Evolutionary conservation across 1,140 invertebrate species (phyloP), one percentile per base, ranked within the genome.

Genomic region (Lepidurus couesii): DNA sequence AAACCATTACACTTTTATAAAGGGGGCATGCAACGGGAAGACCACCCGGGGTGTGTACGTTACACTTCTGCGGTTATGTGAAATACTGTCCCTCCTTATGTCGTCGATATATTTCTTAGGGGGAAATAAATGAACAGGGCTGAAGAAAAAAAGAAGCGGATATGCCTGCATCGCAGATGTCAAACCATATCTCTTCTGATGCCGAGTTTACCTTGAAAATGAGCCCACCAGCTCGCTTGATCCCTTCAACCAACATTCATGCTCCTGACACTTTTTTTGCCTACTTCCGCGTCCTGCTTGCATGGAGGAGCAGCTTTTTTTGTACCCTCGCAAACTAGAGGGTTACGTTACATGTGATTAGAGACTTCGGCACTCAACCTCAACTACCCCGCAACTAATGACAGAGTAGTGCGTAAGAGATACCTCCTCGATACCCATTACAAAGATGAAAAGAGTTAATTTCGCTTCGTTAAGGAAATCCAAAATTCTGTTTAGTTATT

Each of bases 281-380:
- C 34, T 34, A 34, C 34, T 34, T 34, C 34, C 34, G 34, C 34
- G 34, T 34, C 34, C 34, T 34, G 34, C 34, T 34, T 34, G 34
- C 34, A 4, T 34, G 26, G 26, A 34, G 2, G 34, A 65, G 53
- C 53, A 13, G 53, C 53, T 65, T 65, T 34, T 34, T 34, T 34
- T 34, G 24, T 34, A 34, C 34, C 34, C 53, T 16, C 53, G 21
- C 16, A n/a, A n/a, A 13, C 13, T 13, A 65, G 53, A 21, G 53
- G 53, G 53, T 65, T 65, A 65, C 53, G n/a, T 65, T 65, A 65
- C 53, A 21, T 65, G 16, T 65, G 53, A 65, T 65, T 65, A 65
- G 53, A 65, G 53, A 16, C 53, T 65, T 65, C 53, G 53, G 53
- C 53, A 21, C 53, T 65, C 53, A 1, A 65, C 6, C 53, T 21